phyloP scores from a whole-genome alignment of 2,797 vertebrate species.

The Oryzias sinensis region DNA sequence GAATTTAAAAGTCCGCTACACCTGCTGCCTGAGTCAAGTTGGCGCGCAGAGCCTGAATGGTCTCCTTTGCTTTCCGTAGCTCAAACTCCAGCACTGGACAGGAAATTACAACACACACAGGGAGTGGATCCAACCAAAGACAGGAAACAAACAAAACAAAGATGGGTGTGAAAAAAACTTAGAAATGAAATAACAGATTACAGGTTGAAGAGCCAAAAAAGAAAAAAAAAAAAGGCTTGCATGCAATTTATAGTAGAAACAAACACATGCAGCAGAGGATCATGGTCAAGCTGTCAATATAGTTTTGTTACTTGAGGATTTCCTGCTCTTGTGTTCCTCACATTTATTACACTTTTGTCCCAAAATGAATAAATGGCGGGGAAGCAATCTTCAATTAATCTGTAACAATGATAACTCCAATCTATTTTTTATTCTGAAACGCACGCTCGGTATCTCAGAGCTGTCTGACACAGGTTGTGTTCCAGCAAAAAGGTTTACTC shows the following conservation, averaged over 20 bases:
- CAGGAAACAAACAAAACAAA: conserved; percentile 91
- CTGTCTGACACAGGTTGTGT: conserved; percentile 94
- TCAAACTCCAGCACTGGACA: conserved; percentile 99
- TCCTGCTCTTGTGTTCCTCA: conserved; percentile 44
- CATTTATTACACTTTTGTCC: conserved; percentile 18
- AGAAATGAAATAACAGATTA: conserved; percentile 81
- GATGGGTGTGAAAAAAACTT: conserved; percentile 91
- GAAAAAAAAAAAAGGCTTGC: conserved; percentile 75
- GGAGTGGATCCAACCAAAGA: conserved; percentile 93
- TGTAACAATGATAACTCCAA: conserved; percentile 30
- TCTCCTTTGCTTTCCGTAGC: conserved; percentile 99
- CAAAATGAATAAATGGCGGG: conserved; percentile 29
- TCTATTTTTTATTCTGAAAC: conserved; percentile 19
- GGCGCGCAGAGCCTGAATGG: conserved; percentile 99
- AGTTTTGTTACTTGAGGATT: too few species aligned
- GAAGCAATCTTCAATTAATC: conserved; percentile 14
- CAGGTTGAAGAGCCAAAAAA: conserved; percentile 67
- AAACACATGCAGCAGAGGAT: conserved; percentile 98
- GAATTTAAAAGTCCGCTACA: conserved; percentile 98
- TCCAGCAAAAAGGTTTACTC: conserved; percentile 44
- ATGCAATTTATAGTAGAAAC: conserved; percentile 90
- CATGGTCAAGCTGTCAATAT: conserved; percentile 84
- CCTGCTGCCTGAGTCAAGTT: conserved; percentile 99
- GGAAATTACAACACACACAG: conserved; percentile 91
- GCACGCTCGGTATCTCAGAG: conserved; percentile 72